These are phyloP conservation scores for Prorops nasuta DNA, from an alignment of 1,140 invertebrate species.

Conservation along the genomic window DNA sequence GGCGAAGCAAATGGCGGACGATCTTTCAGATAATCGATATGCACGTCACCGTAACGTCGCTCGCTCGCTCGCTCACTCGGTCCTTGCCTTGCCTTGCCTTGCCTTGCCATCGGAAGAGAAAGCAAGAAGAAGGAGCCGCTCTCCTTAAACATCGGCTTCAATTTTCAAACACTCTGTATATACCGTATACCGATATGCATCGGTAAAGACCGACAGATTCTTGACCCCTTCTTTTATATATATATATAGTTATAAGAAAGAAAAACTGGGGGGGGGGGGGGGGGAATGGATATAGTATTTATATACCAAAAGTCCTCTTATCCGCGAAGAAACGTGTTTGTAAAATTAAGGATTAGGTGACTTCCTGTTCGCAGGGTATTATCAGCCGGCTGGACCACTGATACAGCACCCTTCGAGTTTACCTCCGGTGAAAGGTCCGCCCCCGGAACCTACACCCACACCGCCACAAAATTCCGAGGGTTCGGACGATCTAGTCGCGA, in stretches of 20 bases:
- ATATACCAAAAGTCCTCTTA: background rate
- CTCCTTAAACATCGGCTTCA: too few relatives aligned
- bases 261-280: background rate
- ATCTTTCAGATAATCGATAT: constrained; percentile 23
- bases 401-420: constrained; percentile 65
- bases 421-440: constrained; percentile 57
- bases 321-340: background rate
- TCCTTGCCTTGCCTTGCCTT: too few relatives aligned
- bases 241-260: background rate
- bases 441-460: constrained; percentile 56
- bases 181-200: too few relatives aligned
- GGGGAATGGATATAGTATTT: background rate
- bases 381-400: constrained; percentile 83
- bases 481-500: constrained; percentile 52
- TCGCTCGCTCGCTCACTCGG: too few relatives aligned
- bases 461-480: constrained; percentile 56
- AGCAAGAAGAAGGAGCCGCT: too few relatives aligned
- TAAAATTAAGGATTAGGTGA: background rate
- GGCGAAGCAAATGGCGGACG: constrained; percentile 21
- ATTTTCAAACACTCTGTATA: background rate
- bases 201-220: too few relatives aligned
- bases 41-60: constrained; percentile 10
- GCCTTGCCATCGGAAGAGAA: too few relatives aligned
- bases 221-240: background rate
- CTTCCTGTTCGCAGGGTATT: constrained; percentile 69